Base-by-base conservation (phyloP, 2,888 invertebrate species). In the Sarcophaga caerulescens region DNA sequence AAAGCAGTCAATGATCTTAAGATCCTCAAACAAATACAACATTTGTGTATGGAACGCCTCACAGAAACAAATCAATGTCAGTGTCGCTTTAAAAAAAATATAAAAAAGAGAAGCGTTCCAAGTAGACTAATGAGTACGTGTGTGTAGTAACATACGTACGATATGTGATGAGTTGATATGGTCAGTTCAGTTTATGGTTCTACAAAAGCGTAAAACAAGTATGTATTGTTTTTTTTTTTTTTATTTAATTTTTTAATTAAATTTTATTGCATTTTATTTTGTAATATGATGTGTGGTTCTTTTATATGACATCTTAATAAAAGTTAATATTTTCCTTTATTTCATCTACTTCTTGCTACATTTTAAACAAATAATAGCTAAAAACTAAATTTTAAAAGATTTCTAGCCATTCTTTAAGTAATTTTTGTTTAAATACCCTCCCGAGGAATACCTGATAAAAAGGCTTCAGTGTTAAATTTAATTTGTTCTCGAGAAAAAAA, bases 21-120 rank as follows among this genome's bases (percentile, higher is more conserved):
- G 21, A 63, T 25, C 21, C 19, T 3, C 25, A 59, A 19, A n/a
- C 44, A 71, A 69, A 44, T 70, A 62, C 35, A 35, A 35, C 8
- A 35, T 35, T 35, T 65, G 52, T 23, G 12, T 21, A 17, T 44
- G 8, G 35, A 44, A 23, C 52, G 12, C 35, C 35, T 65, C 17
- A 14, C 4, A 63, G 19, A 52, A 45, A 73, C 65, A 60, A 59
- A 66, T 6, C 77, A 82, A 82, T 71, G 76, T 82, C 82, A 82
- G 71, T 82, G 71, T 71, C 76, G 52, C 3, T 60, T 21, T 8
- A 35, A 35, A 35, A n/a, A 47, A 60, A 65, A 4, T 65, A 14
- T 73, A 21, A 63, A 44, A 44, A 12, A 8, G 45, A 45, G 17
- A 12, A 17, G 12, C 52, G 52, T 52, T 52, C 52, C 17, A 52